Conservation (phyloP, 1,140 invertebrate genomes). For the Dendroctonus valens region DNA sequence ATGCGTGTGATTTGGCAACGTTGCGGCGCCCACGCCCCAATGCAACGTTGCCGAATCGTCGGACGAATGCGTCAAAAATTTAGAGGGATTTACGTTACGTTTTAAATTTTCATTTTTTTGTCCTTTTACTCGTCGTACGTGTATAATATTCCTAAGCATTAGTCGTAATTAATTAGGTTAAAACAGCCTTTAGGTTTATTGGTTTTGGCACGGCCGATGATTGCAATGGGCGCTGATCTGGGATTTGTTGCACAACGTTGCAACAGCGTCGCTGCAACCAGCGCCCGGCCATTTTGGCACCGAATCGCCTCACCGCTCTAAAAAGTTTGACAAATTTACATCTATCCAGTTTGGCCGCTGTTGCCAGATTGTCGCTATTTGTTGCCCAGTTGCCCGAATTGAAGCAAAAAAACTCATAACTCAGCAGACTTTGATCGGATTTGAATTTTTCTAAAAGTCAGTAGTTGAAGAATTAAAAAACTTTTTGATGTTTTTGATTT, state of each 20-base stretch:
- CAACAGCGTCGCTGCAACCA: no score
- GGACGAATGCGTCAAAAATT: slow-evolving; percentile 2
- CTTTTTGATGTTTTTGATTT: no score
- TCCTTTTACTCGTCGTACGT: no score
- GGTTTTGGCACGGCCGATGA: background rate
- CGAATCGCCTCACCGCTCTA: slow-evolving; percentile 11
- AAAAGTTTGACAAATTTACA: slow-evolving; percentile 37
- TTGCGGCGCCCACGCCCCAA: slow-evolving; percentile 2
- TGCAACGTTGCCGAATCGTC: background rate
- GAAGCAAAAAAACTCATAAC: no score
- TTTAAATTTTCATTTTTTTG: slow-evolving; percentile 3
- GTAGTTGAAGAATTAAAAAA: no score
- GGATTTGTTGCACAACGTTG: background rate
- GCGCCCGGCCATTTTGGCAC: slow-evolving; percentile 1
- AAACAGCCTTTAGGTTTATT: slow-evolving; percentile 27
- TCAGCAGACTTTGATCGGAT: no score
- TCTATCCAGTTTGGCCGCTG: no score
- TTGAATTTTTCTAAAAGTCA: no score
- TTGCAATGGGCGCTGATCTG: background rate
- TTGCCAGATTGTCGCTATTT: no score
- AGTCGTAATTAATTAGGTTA: slow-evolving; percentile 14
- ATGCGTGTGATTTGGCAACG: slow-evolving; percentile 8
- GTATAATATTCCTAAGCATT: background rate
- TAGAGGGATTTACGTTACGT: slow-evolving; percentile 19
- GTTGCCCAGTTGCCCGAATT: no score